Percentiles rank a stretch among this genome's conserved stretches.
These are phyloP conservation scores for Drosophila prolongata DNA, from an alignment of 2,888 invertebrate genomes.

Conservation along the genomic window DNA sequence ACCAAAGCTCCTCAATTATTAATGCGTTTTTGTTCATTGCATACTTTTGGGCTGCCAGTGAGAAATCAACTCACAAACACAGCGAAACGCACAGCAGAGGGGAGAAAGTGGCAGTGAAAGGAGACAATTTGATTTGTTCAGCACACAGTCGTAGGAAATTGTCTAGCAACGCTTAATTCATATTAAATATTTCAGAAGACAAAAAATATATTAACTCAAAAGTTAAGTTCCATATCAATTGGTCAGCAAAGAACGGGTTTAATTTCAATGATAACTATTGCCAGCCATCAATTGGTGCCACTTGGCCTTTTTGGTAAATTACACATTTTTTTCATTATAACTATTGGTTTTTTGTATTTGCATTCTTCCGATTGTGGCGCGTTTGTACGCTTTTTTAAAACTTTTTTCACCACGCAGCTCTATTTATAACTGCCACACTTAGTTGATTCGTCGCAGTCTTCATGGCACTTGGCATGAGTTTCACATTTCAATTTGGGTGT, in stretches of 20 bases:
- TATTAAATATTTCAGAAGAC: too few relatives aligned
- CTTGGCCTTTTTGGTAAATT: too few relatives aligned
- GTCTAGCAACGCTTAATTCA: background rate
- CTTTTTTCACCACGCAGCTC: constrained; percentile 34
- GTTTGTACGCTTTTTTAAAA: constrained; percentile 3
- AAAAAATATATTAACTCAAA: too few relatives aligned
- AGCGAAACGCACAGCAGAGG: constrained; percentile 25
- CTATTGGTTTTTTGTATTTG: background rate
- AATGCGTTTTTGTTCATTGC: constrained; percentile 74
- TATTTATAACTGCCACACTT: constrained; percentile 70
- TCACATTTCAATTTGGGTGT: constrained; percentile 67
- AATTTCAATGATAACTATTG: too few relatives aligned
- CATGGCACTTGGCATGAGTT: constrained; percentile 69
- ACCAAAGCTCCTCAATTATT: constrained; percentile 69
- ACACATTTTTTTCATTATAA: too few relatives aligned
- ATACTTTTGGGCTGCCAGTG: constrained; percentile 73
- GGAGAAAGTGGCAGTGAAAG: background rate
- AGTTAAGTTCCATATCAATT: too few relatives aligned
- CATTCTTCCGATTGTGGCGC: constrained; percentile 23
- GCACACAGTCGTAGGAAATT: constrained; percentile 5
- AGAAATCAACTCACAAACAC: constrained; percentile 63
- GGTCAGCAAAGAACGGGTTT: too few relatives aligned
- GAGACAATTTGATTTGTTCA: constrained; percentile 23
- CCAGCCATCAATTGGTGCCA: too few relatives aligned
- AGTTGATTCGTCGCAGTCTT: constrained; percentile 40